These are phyloP conservation scores for Novumbra hubbsi DNA, from an alignment of 2,797 vertebrate genomes.

Conservation along the genomic window DNA sequence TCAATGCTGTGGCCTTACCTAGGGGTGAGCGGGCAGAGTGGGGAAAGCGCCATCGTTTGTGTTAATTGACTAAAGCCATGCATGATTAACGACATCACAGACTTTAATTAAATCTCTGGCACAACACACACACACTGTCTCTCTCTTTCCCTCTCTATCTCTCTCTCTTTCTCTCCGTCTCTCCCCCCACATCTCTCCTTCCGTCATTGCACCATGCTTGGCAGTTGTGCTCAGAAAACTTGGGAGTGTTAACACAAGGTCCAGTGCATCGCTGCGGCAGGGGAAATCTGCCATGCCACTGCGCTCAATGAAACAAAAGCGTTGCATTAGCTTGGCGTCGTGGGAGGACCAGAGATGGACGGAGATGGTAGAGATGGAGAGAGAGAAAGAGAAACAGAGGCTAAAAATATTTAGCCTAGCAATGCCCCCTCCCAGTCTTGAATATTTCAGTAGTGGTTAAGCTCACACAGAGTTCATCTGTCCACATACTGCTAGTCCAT, in stretches of 20 bases:
- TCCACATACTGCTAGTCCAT: slow-evolving; percentile 54
- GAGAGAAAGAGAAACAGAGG: slow-evolving; percentile 21
- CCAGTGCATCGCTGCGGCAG: slow-evolving; percentile 58
- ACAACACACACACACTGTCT: slow-evolving; percentile 28
- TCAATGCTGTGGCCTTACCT: slow-evolving; percentile 53
- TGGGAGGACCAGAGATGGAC: slow-evolving; percentile 35
- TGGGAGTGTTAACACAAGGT: slow-evolving; percentile 57
- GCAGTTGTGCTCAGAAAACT: slow-evolving; percentile 49
- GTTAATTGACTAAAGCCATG: slow-evolving; percentile 51
- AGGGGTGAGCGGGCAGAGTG: slow-evolving; percentile 39
- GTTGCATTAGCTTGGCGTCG: slow-evolving; percentile 73
- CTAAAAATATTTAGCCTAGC: slow-evolving; percentile 68
- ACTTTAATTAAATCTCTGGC: slow-evolving; percentile 62
- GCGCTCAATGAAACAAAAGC: slow-evolving; percentile 73
- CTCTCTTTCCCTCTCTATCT: not conserved
- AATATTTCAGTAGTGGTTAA: slow-evolving; percentile 65
- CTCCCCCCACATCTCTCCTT: slow-evolving; percentile 15
- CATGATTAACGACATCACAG: slow-evolving; percentile 60
- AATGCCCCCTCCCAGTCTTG: slow-evolving; percentile 48
- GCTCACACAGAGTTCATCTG: slow-evolving; percentile 61
- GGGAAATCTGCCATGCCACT: slow-evolving; percentile 68
- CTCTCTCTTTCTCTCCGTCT: not conserved
- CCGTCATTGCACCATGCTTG: slow-evolving; percentile 1
- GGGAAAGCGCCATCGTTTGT: slow-evolving; percentile 42
- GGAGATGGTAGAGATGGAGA: slow-evolving; percentile 59